Evolutionary conservation across 1,140 invertebrate species (phyloP).

Genomic region (Caenorhabditis briggsae): DNA sequence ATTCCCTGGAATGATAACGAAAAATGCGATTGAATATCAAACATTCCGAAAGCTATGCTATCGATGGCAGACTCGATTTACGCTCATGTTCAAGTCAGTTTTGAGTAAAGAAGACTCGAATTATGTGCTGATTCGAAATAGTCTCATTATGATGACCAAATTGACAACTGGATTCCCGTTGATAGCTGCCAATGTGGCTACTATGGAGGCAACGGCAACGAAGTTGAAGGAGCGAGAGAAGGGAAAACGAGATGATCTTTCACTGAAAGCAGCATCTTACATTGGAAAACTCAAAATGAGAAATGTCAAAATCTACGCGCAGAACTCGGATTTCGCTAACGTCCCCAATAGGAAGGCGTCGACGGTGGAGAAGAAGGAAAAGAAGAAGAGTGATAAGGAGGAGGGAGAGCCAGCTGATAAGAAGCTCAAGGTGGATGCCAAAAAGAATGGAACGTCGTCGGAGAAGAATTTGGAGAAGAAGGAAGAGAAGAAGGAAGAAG

Average conservation of each 20-base stretch:
- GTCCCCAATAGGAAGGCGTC: conserved; percentile 11
- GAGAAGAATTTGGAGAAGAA: not conserved
- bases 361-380: not conserved
- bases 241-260: conserved; percentile 56
- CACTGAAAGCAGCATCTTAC: conserved; percentile 45
- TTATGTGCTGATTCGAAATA: conserved; percentile 49
- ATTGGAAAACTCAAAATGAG: conserved; percentile 44
- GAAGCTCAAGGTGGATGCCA: not conserved
- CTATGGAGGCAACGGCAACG: not conserved
- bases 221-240: conserved; percentile 57
- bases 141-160: conserved; percentile 55
- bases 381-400: not conserved
- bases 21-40: not conserved
- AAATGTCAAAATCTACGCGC: conserved; percentile 20
- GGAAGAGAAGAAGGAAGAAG: conserved; percentile 1
- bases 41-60: conserved; percentile 51
- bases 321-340: conserved; percentile 12
- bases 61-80: conserved; percentile 49
- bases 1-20: conserved; percentile 44
- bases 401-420: conserved; percentile 42
- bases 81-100: conserved; percentile 23
- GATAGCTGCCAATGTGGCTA: not conserved
- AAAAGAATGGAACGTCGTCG: not conserved
- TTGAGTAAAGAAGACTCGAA: conserved; percentile 42
- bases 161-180: conserved; percentile 47